Evolutionary conservation across 2,797 vertebrate species (phyloP).

Genomic region (Spondyliosoma cantharus): DNA sequence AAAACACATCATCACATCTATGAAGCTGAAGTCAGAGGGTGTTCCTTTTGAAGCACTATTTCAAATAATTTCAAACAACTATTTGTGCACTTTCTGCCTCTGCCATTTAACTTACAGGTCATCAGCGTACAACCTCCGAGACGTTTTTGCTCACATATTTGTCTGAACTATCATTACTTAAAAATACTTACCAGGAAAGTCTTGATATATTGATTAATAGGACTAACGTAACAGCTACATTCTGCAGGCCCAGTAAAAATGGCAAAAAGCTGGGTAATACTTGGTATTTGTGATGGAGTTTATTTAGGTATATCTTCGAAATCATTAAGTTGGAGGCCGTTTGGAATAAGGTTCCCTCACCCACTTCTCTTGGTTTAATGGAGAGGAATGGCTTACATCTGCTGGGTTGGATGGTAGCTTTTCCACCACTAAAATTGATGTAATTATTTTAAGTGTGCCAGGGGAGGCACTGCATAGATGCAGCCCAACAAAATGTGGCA

Average conservation of each 20-base stretch:
- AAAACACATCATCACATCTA: neutral
- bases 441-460: constrained; percentile 71
- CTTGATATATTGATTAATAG: constrained; percentile 2
- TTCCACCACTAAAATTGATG: constrained; percentile 53
- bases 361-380: constrained; percentile 23
- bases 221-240: neutral
- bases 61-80: neutral
- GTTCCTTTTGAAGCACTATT: neutral
- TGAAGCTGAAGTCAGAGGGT: neutral
- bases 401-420: constrained; percentile 39
- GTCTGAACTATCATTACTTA: too few species aligned
- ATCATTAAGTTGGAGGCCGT: neutral
- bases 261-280: neutral
- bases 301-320: constrained; percentile 7
- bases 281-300: neutral
- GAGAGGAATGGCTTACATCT: constrained; percentile 41
- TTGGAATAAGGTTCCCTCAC: constrained; percentile 1
- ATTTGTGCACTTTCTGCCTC: neutral
- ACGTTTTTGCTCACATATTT: neutral
- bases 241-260: neutral
- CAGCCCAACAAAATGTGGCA: constrained; percentile 56
- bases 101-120: neutral
- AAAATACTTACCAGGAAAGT: too few species aligned
- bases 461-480: constrained; percentile 61
- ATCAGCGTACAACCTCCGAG: neutral